Evolutionary conservation across 2,797 vertebrate genomes (phyloP).

Genomic region (Sebastes matsubarae): DNA sequence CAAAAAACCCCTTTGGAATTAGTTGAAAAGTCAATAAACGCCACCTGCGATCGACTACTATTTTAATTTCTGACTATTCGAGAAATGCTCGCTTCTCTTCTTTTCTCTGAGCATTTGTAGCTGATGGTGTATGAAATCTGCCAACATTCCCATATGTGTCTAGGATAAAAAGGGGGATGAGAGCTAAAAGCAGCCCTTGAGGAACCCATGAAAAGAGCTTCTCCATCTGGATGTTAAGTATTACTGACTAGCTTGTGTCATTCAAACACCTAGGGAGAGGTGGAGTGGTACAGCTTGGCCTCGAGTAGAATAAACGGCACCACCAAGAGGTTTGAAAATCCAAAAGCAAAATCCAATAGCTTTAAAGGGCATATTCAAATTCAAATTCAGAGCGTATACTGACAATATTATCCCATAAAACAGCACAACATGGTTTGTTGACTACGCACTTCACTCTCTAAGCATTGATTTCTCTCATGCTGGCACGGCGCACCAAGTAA

Average conservation of each 20-base stretch:
- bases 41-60: constrained; percentile 17
- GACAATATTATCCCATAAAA: constrained; percentile 25
- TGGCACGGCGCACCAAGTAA: background rate
- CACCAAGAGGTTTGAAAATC: constrained; percentile 20
- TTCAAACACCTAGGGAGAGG: constrained; percentile 35
- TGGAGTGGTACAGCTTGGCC: background rate
- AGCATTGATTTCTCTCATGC: constrained; percentile 27
- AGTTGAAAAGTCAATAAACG: background rate
- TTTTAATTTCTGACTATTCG: background rate
- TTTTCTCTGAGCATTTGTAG: background rate
- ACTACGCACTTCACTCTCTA: constrained; percentile 39
- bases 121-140: constrained; percentile 16
- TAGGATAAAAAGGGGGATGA: constrained; percentile 12
- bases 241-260: constrained; percentile 32
- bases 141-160: constrained; percentile 37
- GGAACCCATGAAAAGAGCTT: constrained; percentile 30
- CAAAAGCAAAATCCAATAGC: constrained; percentile 6
- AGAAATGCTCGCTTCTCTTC: background rate
- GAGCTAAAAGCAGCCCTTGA: constrained; percentile 18
- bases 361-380: constrained; percentile 56
- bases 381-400: constrained; percentile 5
- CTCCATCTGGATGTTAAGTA: constrained; percentile 54
- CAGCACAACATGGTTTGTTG: constrained; percentile 36
- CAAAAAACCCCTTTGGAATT: background rate
- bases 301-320: constrained; percentile 6